Evolutionary conservation across 2,797 vertebrate species (phyloP).

Genomic region (Margarornis squamiger): DNA sequence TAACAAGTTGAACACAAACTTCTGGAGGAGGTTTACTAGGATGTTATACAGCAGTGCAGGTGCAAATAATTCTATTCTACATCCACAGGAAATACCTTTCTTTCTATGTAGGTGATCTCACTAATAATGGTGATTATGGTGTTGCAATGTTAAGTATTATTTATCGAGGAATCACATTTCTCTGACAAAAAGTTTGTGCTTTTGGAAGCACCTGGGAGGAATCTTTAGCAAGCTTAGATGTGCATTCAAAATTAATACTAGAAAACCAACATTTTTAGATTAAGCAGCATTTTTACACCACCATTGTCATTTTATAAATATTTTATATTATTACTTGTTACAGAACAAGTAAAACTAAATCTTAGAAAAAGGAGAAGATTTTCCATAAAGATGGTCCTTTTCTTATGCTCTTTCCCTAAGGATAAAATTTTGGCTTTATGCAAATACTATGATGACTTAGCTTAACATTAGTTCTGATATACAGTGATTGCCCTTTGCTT

Average conservation of each 20-base stretch:
- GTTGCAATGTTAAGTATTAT: not conserved
- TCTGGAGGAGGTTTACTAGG: not conserved
- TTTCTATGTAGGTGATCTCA: not conserved
- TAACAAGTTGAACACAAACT: not conserved
- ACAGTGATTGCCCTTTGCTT: not conserved
- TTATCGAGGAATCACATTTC: not conserved
- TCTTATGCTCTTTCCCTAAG: not conserved
- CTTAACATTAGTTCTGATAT: not conserved
- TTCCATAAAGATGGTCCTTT: not conserved
- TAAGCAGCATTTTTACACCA: not conserved
- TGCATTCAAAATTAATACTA: not conserved
- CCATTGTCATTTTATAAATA: not conserved
- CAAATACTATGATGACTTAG: not conserved
- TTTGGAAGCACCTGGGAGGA: not conserved
- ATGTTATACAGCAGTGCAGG: not conserved
- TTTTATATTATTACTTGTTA: not conserved
- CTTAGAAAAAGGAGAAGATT: not conserved
- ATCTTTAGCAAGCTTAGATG: not conserved
- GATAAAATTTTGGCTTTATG: not conserved
- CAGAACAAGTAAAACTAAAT: not conserved
- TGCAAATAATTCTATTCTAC: not conserved
- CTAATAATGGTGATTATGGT: not conserved
- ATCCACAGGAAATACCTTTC: not conserved
- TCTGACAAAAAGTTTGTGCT: not conserved
- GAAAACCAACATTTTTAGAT: not conserved